These are phyloP conservation scores for Chaetura pelagica DNA, from an alignment of 2,113 vertebrate species.

Conservation along the genomic window DNA sequence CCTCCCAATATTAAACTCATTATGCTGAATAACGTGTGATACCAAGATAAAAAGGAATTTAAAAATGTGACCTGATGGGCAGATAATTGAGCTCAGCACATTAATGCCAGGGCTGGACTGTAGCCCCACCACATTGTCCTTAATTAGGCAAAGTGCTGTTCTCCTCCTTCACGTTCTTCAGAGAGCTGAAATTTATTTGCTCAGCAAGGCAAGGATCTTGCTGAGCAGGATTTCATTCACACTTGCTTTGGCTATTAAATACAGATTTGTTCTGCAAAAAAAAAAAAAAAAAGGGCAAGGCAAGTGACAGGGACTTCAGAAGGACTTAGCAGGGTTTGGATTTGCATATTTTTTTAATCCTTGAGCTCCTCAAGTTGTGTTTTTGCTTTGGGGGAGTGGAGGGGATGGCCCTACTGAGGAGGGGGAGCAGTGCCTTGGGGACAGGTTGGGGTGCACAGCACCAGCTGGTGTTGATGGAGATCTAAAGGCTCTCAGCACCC, in stretches of 20 bases:
- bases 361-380: neutral
- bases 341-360: neutral
- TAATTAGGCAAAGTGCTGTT: constrained; percentile 35
- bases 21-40: constrained; percentile 25
- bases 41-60: constrained; percentile 61
- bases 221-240: neutral
- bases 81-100: constrained; percentile 43
- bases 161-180: neutral
- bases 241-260: neutral
- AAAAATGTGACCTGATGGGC: constrained; percentile 45
- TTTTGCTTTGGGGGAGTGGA: neutral
- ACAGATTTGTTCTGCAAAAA: constrained; percentile 4
- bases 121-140: constrained; percentile 12
- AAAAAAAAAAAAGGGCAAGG: neutral
- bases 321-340: neutral
- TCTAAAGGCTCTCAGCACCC: neutral
- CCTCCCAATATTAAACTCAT: constrained; percentile 30
- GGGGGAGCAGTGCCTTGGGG: neutral
- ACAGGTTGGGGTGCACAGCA: accelerated
- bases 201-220: constrained; percentile 8
- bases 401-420: neutral
- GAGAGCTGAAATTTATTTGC: constrained; percentile 17
- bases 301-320: neutral
- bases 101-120: neutral
- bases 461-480: neutral